phyloP scores from a whole-genome alignment of 2,113 vertebrate species.

The Aegithalos caudatus region DNA sequence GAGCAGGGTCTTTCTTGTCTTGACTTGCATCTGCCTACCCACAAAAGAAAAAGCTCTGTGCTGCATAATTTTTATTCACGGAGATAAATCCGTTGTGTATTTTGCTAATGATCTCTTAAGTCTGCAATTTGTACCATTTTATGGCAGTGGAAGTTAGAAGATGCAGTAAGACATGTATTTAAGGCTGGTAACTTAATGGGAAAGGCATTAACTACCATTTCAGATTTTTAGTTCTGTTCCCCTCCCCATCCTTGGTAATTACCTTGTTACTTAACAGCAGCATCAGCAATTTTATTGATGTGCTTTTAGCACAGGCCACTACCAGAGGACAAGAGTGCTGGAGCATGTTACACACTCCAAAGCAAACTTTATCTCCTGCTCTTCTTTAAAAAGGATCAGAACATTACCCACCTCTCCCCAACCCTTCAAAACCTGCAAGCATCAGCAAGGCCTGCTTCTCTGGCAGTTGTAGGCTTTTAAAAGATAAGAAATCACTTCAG shows the following conservation, averaged over 20 bases:
- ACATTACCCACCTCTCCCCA: neutral
- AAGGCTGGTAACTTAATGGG: conserved; percentile 46
- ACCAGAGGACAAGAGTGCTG: conserved; percentile 36
- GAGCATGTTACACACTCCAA: neutral
- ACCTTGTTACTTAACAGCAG: conserved; percentile 46
- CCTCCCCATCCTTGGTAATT: conserved; percentile 39
- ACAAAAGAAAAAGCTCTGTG: neutral
- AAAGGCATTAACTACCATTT: conserved; percentile 8
- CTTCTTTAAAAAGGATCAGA: neutral
- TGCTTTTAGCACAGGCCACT: conserved; percentile 47
- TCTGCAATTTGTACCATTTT: conserved; percentile 23
- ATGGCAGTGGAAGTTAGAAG: conserved; percentile 48
- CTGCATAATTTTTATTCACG: conserved; percentile 33
- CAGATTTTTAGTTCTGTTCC: conserved; percentile 4
- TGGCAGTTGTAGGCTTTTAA: neutral
- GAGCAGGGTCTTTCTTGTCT: neutral
- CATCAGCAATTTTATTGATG: conserved; percentile 52
- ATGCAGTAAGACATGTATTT: conserved; percentile 53
- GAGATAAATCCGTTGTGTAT: conserved; percentile 46
- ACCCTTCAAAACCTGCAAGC: neutral
- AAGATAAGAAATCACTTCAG: neutral
- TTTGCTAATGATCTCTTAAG: conserved; percentile 57
- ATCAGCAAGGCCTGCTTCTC: neutral
- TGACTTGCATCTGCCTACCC: neutral
- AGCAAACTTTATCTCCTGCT: neutral